Conservation (phyloP, 1,140 invertebrate genomes). For the Coenobita brevimanus region DNA sequence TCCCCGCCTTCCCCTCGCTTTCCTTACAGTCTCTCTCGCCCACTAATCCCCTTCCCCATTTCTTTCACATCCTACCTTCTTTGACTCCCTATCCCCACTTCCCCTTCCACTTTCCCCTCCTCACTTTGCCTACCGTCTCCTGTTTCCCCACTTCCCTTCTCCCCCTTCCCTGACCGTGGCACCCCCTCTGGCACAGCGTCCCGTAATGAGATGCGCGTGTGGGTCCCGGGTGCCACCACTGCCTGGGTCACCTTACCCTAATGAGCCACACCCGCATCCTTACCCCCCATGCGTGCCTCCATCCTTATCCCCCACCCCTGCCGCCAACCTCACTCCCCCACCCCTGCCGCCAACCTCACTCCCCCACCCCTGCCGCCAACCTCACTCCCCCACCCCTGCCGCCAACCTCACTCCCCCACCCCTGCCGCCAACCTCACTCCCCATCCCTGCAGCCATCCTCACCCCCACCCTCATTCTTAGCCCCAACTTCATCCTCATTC, state of each 20-base stretch:
- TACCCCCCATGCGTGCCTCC: too few species aligned
- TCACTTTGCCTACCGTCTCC: background rate
- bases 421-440: background rate
- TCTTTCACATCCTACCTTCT: too few species aligned
- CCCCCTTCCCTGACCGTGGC: background rate
- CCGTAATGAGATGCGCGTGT: slow-evolving; percentile 41
- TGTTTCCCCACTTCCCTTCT: background rate
- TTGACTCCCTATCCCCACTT: too few species aligned
- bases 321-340: background rate
- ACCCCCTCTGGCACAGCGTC: background rate
- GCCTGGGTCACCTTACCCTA: slow-evolving; percentile 28
- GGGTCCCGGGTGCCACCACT: slow-evolving; percentile 14
- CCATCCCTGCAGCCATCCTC: too few species aligned
- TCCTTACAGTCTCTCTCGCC: too few species aligned
- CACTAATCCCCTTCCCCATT: too few species aligned
- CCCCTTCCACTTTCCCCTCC: too few species aligned
- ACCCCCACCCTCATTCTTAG: too few species aligned
- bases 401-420: slow-evolving; percentile 1
- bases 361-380: background rate
- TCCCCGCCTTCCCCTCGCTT: too few species aligned
- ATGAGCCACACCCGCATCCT: background rate
- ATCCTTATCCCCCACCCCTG: slow-evolving; percentile 17
- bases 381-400: background rate
- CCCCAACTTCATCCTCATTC: too few species aligned
- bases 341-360: background rate